Evolutionary conservation across 1,140 invertebrate species (phyloP).

Genomic region (Ptiloglossa arizonensis): DNA sequence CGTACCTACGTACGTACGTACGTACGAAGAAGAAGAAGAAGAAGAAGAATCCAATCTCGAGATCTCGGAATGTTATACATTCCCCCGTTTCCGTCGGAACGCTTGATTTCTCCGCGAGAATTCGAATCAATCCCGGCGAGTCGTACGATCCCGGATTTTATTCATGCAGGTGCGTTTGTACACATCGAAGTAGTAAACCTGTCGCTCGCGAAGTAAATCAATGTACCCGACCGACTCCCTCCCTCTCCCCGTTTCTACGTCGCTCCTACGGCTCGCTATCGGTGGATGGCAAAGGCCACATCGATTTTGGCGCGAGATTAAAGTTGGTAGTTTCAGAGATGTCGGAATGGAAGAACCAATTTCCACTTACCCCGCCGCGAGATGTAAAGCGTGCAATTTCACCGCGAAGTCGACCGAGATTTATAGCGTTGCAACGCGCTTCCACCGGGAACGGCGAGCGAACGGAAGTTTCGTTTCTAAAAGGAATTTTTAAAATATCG

Average conservation of each 20-base stretch:
- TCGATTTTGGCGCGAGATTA: constrained; percentile 67
- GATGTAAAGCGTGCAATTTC: constrained; percentile 58
- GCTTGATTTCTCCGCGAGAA: constrained; percentile 55
- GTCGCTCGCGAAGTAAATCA: constrained; percentile 65
- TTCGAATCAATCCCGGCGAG: constrained; percentile 60
- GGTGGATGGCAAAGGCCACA: constrained; percentile 53
- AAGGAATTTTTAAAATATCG: constrained; percentile 19
- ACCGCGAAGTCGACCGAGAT: constrained; percentile 36
- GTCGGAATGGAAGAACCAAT: constrained; percentile 60
- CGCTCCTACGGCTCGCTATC: constrained; percentile 10
- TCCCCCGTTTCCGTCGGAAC: constrained; percentile 42
- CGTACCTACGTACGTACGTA: too few relatives aligned
- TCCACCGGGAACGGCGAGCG: too few relatives aligned
- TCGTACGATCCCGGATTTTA: constrained; percentile 62
- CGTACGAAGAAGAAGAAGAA: too few relatives aligned
- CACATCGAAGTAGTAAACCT: constrained; percentile 65
- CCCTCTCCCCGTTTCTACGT: not conserved
- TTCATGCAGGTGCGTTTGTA: constrained; percentile 66
- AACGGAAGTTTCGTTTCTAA: constrained; percentile 25
- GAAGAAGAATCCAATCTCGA: constrained; percentile 53
- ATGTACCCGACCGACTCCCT: constrained; percentile 46
- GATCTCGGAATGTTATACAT: constrained; percentile 55
- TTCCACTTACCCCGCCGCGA: constrained; percentile 51
- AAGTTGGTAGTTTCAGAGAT: constrained; percentile 61
- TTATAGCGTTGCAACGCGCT: constrained; percentile 31